Base-by-base conservation (phyloP, 1,140 invertebrate genomes). In the Pseudachorutes palmiensis region DNA sequence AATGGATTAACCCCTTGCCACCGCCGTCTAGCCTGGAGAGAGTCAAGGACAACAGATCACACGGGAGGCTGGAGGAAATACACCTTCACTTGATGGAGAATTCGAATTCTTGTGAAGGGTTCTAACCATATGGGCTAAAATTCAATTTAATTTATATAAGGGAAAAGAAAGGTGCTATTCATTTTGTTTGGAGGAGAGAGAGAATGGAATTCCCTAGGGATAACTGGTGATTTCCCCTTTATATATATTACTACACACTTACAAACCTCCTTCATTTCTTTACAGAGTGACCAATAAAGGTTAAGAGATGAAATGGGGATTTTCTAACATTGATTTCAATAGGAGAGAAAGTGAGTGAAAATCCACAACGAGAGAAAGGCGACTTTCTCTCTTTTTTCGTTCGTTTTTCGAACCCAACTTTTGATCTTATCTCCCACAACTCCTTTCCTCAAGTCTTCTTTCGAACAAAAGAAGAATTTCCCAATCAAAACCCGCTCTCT, bases 101-200 rank as follows among this genome's bases (percentile, higher is more conserved):
- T 14, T 55, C 5, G 51, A 55, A 22, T 55, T 26, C 51, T 55
- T 55, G 24, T 45, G 36, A 19, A 55, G 51, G 24, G 5, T 5
- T 55, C 29, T 1, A 41, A 67, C 45, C 68, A 72, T 70, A 68
- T 68, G 72, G 67, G 60, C 31, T 62, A 71, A 65, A 71, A 74
- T 74, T 74, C 72, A 74, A 74, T 74, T 74, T 71, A 74, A 74
- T 74, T 71, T 71, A 70, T 71, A 73, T 71, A 71, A 71, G 70
- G 68, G 51, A 16, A 70, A 68, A 71, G 70, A 65, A 71, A 71
- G 72, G 72, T 74, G 72, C 72, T 71, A 74, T 74, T 74, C 72
- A 74, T 74, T 74, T 74, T 74, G 41, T 65, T 71, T 55, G 45
- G 14, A 19, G 36, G 36, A 45, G 36, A 45, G 19, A 9, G 24